Evolutionary conservation across 2,888 invertebrate genomes (phyloP).

Genomic region (Luperina nickerlii): DNA sequence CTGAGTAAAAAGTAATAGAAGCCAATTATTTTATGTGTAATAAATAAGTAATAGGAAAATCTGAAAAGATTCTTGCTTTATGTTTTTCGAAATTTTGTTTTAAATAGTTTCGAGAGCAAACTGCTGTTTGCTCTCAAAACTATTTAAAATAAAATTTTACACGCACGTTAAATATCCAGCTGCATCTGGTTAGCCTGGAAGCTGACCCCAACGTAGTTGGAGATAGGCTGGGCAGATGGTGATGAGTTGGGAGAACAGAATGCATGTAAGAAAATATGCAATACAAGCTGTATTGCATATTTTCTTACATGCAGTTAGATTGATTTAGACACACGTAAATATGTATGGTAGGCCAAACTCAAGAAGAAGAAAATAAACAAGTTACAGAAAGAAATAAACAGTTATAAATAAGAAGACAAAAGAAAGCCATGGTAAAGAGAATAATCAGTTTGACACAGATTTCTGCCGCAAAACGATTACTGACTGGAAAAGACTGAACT

Average conservation of each 20-base stretch:
- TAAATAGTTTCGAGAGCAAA: neutral
- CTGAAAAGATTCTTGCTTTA: neutral
- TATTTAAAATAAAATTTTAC: too few relatives aligned
- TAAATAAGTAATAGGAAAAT: constrained; percentile 6
- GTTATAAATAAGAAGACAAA: neutral
- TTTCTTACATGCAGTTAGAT: too few relatives aligned
- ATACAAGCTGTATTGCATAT: too few relatives aligned
- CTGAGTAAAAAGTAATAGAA: constrained; percentile 5
- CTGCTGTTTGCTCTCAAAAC: too few relatives aligned
- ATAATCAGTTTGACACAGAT: neutral
- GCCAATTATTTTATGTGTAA: constrained; percentile 10
- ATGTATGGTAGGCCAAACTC: neutral
- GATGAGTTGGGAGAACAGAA: neutral
- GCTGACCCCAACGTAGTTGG: neutral
- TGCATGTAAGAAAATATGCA: neutral
- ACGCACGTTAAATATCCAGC: too few relatives aligned
- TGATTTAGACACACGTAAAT: neutral
- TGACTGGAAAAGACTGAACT: neutral
- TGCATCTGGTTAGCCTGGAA: neutral
- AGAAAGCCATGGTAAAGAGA: neutral
- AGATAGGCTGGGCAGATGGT: neutral
- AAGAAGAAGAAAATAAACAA: neutral
- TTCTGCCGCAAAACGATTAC: neutral
- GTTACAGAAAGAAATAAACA: neutral
- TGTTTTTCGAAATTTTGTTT: neutral